These are phyloP conservation scores for Brachionichthys hirsutus DNA, from an alignment of 2,113 vertebrate genomes.

Conservation along the genomic window DNA sequence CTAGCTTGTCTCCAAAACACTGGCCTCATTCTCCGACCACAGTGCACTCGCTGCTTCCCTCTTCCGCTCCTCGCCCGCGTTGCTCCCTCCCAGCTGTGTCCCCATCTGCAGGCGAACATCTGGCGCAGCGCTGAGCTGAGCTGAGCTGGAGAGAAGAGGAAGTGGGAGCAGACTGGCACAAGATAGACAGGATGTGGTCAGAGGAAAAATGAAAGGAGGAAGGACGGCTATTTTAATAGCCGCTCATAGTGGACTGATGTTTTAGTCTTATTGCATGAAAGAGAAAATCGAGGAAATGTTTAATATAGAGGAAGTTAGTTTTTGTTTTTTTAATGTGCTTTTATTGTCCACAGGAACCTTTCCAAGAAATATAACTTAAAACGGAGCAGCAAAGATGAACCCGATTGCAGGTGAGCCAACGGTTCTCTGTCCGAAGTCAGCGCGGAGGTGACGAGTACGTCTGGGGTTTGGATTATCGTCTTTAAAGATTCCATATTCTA, in stretches of 20 bases:
- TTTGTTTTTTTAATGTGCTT: neutral
- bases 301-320: too few species aligned
- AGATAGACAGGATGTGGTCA: constrained; percentile 75
- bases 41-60: constrained; percentile 7
- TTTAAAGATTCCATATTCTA: too few species aligned
- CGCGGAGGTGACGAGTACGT: too few species aligned
- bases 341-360: constrained; percentile 78
- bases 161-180: constrained; percentile 79
- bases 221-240: constrained; percentile 44
- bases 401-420: constrained; percentile 82
- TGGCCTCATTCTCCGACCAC: constrained; percentile 66
- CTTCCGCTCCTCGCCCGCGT: constrained; percentile 17
- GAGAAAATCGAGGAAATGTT: neutral
- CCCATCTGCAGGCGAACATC: constrained; percentile 52
- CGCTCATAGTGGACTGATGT: constrained; percentile 16
- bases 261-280: constrained; percentile 21
- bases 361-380: constrained; percentile 89
- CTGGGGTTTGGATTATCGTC: too few species aligned
- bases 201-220: constrained; percentile 63
- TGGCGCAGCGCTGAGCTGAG: constrained; percentile 66
- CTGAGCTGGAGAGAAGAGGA: constrained; percentile 70
- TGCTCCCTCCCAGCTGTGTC: constrained; percentile 43
- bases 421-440: neutral
- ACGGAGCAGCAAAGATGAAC: constrained; percentile 85
- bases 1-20: constrained; percentile 67